Base-by-base conservation (phyloP, 2,113 vertebrate species). In the Elanoides forficatus region DNA sequence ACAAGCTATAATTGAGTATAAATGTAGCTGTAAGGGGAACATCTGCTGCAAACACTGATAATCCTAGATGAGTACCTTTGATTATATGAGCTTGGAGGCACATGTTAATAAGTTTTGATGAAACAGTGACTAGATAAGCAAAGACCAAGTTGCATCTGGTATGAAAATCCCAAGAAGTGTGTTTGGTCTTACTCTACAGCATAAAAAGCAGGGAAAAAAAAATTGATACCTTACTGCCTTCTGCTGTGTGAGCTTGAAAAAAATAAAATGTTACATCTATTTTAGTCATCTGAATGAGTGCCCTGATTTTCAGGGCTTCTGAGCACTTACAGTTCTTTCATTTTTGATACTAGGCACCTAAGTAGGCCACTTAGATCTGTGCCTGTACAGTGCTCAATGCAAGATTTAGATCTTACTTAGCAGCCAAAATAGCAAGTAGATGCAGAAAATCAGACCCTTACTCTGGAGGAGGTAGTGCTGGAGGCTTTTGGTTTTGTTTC, bases 231-330 rank as follows among this genome's bases (percentile, higher is more conserved):
- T 82, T 73, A 36, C 78, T 81, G 73, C 72, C 45, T 92, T 91
- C 83, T 74, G 73, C 67, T 86, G 17, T 36, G 15, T 38, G 30
- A 81, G 52, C 83, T 86, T 93, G 43, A 9, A 75, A 59, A 88
- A 86, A 85, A 71, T 5, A 52, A 50, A 53, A 66, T 3, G 15
- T 68, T 60, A 29, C 7, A 26, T 81, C 97, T 96, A 90, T 97
- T 97, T 97, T 81, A 84, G 90, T 95, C 68, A 53, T 52, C 91
- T 87, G 91, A 95, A 94, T 84, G 62, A 62, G 11, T 91, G 95
- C 67, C 91, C 95, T 97, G 60, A 85, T 97, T 97, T 97, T 72
- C 56, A 80, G 62, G 62, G 40, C 70, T 94, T 95, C 81, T 94
- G 81, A 87, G 62, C 25, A 43, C 48, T 87, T 89, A 27, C 0